Evolutionary conservation across 2,113 vertebrate genomes (phyloP), one percentile per base, ranked within the genome.

Genomic region (Bos javanicus): DNA sequence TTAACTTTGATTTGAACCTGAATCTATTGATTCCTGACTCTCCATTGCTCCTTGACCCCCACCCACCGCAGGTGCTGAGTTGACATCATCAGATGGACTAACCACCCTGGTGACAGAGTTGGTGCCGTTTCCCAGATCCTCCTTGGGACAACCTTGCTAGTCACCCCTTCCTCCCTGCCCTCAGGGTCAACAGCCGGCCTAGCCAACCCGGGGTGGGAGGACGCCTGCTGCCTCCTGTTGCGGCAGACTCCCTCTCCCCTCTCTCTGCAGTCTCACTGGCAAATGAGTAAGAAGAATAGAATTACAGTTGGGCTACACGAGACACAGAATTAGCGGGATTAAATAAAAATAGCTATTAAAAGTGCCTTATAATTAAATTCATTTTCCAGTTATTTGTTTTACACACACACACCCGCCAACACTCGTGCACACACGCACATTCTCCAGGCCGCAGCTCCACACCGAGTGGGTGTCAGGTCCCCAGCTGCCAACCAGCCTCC

Each of bases 291-390:
- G 91, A 97, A 96, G 96, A 95, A 97, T 60, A 96, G 95, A 97
- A 98, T 97, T 97, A 97, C 96, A 96, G 91, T 98, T 97, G 96
- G 91, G 93, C 95, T 97, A 93, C 97, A 98, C 54, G 36, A 98
- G 96, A 97, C 87, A 97, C 91, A 96, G 93, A 98, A 98, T 98
- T 98, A 98, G 96, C 92, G 95, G 91, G 91, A 97, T 98, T 98
- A 97, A 98, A 98, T 98, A 98, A 97, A 98, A 98, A 98, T 98
- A 98, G 97, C 98, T 98, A 98, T 97, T 98, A 98, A 98, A 98
- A 97, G 97, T 96, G 92, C 97, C 96, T 98, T 97, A 98, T 98
- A 98, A 98, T 98, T 98, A 98, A 97, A 98, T 97, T 97, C 97
- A 98, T 98, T 98, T 97, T 98, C 98, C 91, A 98, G 96, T 98